Percentiles rank a stretch among this genome's conserved stretches.
Conservation (phyloP, 2,113 vertebrate species). For the Geothlypis trichas region DNA sequence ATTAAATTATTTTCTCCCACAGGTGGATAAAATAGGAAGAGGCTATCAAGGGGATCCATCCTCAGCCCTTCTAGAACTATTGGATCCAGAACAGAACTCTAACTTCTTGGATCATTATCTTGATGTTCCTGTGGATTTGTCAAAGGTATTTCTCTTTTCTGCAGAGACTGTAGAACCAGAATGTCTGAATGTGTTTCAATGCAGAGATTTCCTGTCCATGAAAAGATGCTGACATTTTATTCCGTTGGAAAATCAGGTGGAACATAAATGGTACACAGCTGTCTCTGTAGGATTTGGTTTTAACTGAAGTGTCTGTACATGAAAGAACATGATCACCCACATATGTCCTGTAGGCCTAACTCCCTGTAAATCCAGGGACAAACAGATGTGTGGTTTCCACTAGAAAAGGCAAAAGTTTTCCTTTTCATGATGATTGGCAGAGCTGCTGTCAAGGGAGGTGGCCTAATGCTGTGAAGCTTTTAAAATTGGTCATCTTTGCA, state of each 20-base stretch:
- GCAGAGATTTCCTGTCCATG: neutral
- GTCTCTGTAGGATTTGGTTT: neutral
- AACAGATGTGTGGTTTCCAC: neutral
- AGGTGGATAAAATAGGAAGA: slow-evolving; percentile 99
- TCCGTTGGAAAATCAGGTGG: neutral
- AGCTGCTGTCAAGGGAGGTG: neutral
- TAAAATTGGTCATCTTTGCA: neutral
- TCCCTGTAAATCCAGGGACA: neutral
- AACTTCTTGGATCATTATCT: slow-evolving; percentile 98
- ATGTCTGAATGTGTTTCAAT: neutral
- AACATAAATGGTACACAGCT: neutral
- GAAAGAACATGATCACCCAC: neutral
- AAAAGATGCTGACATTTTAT: neutral
- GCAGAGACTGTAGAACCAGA: neutral
- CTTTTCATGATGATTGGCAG: neutral
- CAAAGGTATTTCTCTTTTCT: slow-evolving; percentile 79
- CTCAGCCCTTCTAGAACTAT: slow-evolving; percentile 89
- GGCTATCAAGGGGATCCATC: slow-evolving; percentile 97
- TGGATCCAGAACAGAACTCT: slow-evolving; percentile 96
- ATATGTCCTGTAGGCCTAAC: neutral
- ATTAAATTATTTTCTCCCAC: neutral
- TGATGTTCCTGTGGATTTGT: slow-evolving; percentile 94
- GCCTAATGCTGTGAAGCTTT: neutral
- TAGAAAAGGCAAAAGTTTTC: neutral
- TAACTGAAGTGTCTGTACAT: neutral